A percentile compares a stretch with the other conserved stretches of the same genome.
These are phyloP conservation scores for Lasiurus borealis DNA, from an alignment of 2,113 vertebrate genomes.

Conservation along the genomic window DNA sequence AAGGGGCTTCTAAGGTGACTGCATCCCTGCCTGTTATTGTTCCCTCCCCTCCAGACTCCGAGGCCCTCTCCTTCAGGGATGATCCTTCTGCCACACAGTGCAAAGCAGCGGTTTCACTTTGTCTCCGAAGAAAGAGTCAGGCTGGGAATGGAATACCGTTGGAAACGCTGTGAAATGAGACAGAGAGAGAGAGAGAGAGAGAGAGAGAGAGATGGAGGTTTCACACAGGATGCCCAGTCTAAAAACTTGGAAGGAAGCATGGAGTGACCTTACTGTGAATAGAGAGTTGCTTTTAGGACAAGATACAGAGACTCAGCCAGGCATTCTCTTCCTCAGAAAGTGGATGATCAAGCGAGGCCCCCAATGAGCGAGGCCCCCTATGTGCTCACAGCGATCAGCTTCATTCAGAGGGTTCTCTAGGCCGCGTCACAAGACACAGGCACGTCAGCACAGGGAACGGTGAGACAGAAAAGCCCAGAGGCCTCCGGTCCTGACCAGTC, in stretches of 20 bases:
- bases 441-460: neutral
- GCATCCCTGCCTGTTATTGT: neutral
- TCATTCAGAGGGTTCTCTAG: neutral
- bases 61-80: conserved; percentile 4
- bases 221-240: neutral
- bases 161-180: conserved; percentile 46
- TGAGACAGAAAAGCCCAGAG: neutral
- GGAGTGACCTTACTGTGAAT: neutral
- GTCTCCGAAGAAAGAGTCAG: neutral
- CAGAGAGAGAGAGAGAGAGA: neutral
- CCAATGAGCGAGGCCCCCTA: too few relatives aligned
- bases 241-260: conserved; percentile 40
- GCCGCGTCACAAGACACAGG: neutral
- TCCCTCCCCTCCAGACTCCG: neutral
- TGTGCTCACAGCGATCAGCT: neutral
- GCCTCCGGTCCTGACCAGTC: neutral
- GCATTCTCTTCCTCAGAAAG: neutral
- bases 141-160: neutral
- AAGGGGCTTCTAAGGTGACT: neutral
- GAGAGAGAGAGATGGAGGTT: neutral
- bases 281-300: neutral
- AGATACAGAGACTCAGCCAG: neutral
- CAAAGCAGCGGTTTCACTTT: neutral
- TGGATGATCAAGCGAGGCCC: neutral
- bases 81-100: neutral